Evolutionary conservation across 2,888 invertebrate genomes (phyloP).

Genomic region (Blera fallax): DNA sequence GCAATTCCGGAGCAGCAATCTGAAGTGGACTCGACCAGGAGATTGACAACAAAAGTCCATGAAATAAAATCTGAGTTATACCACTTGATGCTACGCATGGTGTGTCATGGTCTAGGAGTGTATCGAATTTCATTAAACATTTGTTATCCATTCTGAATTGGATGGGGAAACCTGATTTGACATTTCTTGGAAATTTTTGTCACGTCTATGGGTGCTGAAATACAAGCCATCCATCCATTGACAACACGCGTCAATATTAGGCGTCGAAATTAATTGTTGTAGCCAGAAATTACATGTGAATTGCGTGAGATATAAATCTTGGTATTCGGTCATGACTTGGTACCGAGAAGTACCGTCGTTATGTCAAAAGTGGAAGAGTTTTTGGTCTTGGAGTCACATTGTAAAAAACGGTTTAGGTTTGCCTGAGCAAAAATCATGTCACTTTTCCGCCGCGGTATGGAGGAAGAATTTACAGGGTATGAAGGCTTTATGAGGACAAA

Average conservation of each 20-base stretch:
- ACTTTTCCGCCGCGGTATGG: too few relatives aligned
- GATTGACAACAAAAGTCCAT: neutral
- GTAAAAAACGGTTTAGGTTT: too few relatives aligned
- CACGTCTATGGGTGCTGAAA: constrained; percentile 6
- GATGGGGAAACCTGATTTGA: constrained; percentile 14
- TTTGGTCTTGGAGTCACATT: too few relatives aligned
- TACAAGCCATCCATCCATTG: neutral
- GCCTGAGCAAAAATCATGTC: too few relatives aligned
- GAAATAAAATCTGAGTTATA: neutral
- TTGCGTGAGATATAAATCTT: too few relatives aligned
- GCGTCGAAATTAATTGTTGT: neutral
- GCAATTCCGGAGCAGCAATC: neutral
- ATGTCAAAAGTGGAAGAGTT: too few relatives aligned
- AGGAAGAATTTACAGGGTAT: too few relatives aligned
- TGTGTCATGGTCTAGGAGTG: neutral
- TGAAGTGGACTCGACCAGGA: neutral
- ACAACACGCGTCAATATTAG: constrained; percentile 10
- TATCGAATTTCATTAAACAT: constrained; percentile 20
- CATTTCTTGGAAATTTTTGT: constrained; percentile 27
- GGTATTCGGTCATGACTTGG: too few relatives aligned
- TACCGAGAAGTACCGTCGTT: too few relatives aligned
- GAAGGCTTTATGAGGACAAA: too few relatives aligned
- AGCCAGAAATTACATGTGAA: neutral
- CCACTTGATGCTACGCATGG: neutral
- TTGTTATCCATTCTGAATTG: neutral